phyloP scores from a whole-genome alignment of 2,113 vertebrate species.

The Gallinago undulata region DNA sequence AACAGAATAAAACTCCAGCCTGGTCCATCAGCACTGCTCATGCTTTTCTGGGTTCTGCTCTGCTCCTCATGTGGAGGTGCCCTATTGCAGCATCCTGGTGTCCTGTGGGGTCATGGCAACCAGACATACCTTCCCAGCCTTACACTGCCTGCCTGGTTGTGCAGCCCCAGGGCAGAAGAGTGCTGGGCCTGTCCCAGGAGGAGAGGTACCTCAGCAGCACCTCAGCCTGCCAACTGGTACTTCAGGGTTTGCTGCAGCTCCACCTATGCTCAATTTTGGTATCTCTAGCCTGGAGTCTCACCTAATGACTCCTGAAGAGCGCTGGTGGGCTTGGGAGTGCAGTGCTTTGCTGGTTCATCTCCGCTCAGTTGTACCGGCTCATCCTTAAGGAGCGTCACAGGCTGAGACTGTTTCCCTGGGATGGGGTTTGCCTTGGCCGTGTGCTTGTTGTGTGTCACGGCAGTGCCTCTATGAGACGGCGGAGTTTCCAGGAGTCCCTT shows the following conservation, averaged over 20 bases:
- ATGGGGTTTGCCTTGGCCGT: background rate
- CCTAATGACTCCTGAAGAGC: background rate
- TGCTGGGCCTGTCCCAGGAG: background rate
- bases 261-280: background rate
- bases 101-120: background rate
- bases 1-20: background rate
- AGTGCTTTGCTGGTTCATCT: rapidly evolving
- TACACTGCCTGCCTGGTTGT: rapidly evolving
- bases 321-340: background rate
- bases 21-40: background rate
- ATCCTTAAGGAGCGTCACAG: background rate
- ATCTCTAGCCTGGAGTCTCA: background rate
- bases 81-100: background rate
- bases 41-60: background rate
- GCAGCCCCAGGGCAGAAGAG: background rate
- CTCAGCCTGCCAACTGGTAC: background rate
- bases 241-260: background rate
- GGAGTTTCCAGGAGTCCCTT: background rate
- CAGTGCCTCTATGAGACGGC: background rate
- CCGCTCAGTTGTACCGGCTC: rapidly evolving
- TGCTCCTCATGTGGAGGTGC: background rate
- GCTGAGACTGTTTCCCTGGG: background rate
- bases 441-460: rapidly evolving
- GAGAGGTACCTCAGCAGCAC: background rate
- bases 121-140: background rate